Evolutionary conservation across 2,797 vertebrate genomes (phyloP).

Genomic region (Danio jaintianensis): DNA sequence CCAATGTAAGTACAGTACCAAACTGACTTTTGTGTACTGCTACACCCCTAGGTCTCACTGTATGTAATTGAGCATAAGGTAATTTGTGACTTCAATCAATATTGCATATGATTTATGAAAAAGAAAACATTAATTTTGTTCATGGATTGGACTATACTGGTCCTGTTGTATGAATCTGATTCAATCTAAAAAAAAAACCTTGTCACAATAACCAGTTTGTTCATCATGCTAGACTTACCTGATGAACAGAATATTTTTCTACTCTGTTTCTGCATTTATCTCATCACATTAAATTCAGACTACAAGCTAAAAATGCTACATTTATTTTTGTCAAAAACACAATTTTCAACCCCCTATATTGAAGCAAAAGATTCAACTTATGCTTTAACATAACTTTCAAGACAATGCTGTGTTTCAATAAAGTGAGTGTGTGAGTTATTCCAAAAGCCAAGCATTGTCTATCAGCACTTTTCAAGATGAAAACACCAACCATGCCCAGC

Average conservation of each 20-base stretch:
- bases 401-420: not conserved
- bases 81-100: too few species aligned
- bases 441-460: conserved; percentile 21
- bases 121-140: not conserved
- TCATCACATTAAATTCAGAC: conserved; percentile 3
- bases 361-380: not conserved
- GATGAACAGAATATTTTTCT: not conserved
- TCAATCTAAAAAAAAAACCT: not conserved
- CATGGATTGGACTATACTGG: not conserved
- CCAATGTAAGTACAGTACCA: too few species aligned
- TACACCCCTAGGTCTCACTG: too few species aligned
- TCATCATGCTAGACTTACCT: not conserved
- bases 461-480: not conserved
- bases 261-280: conserved; percentile 1
- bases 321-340: too few species aligned
- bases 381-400: not conserved
- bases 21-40: too few species aligned
- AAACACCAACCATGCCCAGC: conserved; percentile 32
- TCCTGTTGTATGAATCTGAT: not conserved
- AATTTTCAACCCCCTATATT: not conserved
- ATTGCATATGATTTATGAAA: not conserved
- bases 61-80: too few species aligned
- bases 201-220: too few species aligned
- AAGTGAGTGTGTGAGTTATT: conserved; percentile 22
- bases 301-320: not conserved